Conservation (phyloP, 2,797 vertebrate genomes). For the Malacoctenus gilli region DNA sequence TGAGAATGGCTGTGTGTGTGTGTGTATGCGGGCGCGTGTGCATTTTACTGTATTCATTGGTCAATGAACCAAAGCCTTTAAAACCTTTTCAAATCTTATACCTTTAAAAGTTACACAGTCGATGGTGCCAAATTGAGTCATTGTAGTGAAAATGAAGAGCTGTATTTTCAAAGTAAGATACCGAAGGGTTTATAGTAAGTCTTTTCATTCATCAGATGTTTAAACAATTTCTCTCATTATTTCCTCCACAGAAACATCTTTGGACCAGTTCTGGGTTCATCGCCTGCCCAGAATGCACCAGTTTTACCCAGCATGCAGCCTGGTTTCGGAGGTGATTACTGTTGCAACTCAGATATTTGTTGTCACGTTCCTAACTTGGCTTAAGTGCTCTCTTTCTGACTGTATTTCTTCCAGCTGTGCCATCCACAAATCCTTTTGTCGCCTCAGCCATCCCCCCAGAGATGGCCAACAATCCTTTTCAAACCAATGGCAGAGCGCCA, state of each 20-base stretch:
- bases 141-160: too few relatives aligned
- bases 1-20: too few relatives aligned
- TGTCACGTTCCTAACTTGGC: background rate
- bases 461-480: constrained; percentile 96
- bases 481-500: constrained; percentile 89
- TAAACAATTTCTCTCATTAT: background rate
- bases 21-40: too few relatives aligned
- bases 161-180: too few relatives aligned
- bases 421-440: constrained; percentile 96
- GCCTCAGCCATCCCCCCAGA: constrained; percentile 88
- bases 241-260: constrained; percentile 84
- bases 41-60: too few relatives aligned
- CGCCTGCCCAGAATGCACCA: constrained; percentile 86
- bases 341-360: constrained; percentile 1
- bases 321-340: constrained; percentile 87
- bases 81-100: too few relatives aligned
- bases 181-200: too few relatives aligned
- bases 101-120: too few relatives aligned
- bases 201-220: too few relatives aligned
- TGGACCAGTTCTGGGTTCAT: constrained; percentile 88
- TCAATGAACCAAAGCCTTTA: too few relatives aligned
- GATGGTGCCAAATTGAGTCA: too few relatives aligned
- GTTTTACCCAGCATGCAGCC: constrained; percentile 88
- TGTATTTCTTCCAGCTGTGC: constrained; percentile 78
- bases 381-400: constrained; percentile 10